phyloP scores from a whole-genome alignment of 2,888 invertebrate species.

The Lamellibrachia columna region DNA sequence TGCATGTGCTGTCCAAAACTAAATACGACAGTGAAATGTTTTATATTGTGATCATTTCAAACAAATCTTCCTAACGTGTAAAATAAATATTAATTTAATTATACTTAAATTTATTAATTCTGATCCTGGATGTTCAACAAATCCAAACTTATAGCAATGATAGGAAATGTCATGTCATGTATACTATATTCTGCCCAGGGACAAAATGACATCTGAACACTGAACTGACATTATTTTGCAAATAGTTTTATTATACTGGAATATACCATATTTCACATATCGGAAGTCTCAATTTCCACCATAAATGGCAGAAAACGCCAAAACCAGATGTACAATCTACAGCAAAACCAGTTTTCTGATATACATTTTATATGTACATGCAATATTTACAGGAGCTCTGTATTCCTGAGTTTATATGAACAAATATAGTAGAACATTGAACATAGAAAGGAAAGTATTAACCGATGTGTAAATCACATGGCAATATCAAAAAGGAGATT shows the following conservation, averaged over 20 bases:
- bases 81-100: no score
- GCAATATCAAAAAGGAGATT: slow-evolving; percentile 11
- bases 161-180: no score
- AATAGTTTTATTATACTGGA: slow-evolving; percentile 6
- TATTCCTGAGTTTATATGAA: slow-evolving; percentile 12
- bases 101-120: no score
- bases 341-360: not conserved
- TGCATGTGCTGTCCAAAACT: no score
- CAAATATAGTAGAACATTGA: not conserved
- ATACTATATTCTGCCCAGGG: not conserved
- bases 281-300: not conserved
- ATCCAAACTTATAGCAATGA: no score
- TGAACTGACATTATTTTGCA: not conserved
- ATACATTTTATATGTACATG: not conserved
- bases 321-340: not conserved
- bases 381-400: not conserved
- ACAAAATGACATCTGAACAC: not conserved
- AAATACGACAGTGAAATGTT: no score
- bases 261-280: not conserved
- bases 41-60: no score
- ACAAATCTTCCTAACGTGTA: no score
- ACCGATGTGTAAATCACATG: slow-evolving; percentile 8
- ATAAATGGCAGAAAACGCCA: not conserved
- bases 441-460: not conserved
- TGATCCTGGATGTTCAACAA: no score